Evolutionary conservation across 1,140 invertebrate genomes (phyloP), one percentile per base, ranked within the genome.

Genomic region (Samia ricini): DNA sequence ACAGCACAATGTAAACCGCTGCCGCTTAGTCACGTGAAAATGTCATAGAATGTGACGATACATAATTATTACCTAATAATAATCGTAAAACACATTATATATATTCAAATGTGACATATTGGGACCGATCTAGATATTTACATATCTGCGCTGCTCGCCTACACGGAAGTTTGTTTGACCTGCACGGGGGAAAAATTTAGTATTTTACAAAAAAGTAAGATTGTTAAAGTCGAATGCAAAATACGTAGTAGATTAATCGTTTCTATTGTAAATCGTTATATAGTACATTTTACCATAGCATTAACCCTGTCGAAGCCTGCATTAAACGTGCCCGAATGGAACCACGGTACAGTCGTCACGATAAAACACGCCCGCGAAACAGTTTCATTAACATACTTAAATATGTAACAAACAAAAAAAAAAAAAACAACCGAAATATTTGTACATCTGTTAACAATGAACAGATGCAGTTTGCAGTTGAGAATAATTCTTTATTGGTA

Each of bases 191-290:
- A 42, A 42, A 42, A 42, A 42, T 15, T 12, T 15, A 12, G 15
- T 42, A 42, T 15, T 42, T 15, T 42, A 26, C 3, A 26, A 26
- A 26, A 26, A 26, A 3, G 26, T 4, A 26, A 26, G 3, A 26
- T 26, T 42, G 7, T 42, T 42, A 65, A 68, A 56, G 67, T 76
- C 69, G 63, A 69, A 69, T 60, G 63, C 63, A 74, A 77, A 76
- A 79, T 68, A 79, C 74, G 69, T 70, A 68, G 64, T 69, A 78
- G 75, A 84, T 83, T 78, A 75, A 74, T 78, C 70, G 56, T 67
- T 67, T 66, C 63, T 69, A 77, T 76, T 72, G 55, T 50, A 67
- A 81, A 81, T 71, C 73, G 67, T 68, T 72, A 77, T 58, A 72
- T 72, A 55, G 21, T 26, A 42, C 61, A 21, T 81, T 82, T 57